Conservation (phyloP, 2,888 invertebrate genomes). For the Microctonus brassicae region DNA sequence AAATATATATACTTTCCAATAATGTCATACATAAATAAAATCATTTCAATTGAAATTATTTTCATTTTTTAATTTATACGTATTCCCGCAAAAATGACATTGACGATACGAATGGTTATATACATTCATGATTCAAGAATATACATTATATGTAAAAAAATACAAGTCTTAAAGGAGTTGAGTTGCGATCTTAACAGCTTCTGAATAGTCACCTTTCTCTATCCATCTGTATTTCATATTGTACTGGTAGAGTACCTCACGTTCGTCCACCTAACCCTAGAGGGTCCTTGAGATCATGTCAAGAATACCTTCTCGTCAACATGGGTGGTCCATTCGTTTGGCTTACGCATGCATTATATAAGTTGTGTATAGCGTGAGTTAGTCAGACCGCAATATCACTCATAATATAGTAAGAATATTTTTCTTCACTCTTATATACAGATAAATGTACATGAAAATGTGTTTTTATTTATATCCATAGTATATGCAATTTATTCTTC, state of each 20-base stretch:
- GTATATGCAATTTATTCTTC: too few relatives aligned
- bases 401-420: background rate
- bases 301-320: conserved; percentile 59
- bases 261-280: conserved; percentile 63
- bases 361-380: conserved; percentile 45
- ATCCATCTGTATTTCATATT: background rate
- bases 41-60: background rate
- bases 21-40: background rate
- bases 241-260: conserved; percentile 62
- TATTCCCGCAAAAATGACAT: background rate
- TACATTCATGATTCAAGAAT: background rate
- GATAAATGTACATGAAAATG: too few relatives aligned
- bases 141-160: background rate
- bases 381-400: conserved; percentile 41
- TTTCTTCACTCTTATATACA: too few relatives aligned
- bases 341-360: conserved; percentile 64
- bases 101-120: background rate
- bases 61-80: background rate
- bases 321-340: conserved; percentile 68
- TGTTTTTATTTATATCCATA: too few relatives aligned
- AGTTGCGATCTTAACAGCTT: background rate
- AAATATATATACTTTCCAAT: background rate
- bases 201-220: background rate
- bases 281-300: conserved; percentile 63
- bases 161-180: background rate